Evolutionary conservation across 2,888 invertebrate species (phyloP).

Genomic region (Cantharis rustica): DNA sequence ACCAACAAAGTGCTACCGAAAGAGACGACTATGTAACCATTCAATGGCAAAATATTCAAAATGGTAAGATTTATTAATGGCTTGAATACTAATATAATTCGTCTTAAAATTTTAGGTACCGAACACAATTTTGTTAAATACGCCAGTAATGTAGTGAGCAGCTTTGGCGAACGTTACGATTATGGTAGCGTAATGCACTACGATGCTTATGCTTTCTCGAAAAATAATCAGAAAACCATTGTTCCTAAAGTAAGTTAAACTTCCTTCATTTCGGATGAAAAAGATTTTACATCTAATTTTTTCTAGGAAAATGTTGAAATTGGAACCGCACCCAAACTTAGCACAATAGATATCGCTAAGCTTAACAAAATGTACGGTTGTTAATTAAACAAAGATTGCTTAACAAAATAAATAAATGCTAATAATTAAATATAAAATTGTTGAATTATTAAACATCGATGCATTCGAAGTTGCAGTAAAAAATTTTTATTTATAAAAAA

Average conservation of each 20-base stretch:
- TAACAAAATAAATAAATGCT: no score
- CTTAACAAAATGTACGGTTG: slow-evolving; percentile 62
- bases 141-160: slow-evolving; percentile 65
- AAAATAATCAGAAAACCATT: slow-evolving; percentile 69
- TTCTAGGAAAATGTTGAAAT: slow-evolving; percentile 55
- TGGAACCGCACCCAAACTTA: slow-evolving; percentile 63
- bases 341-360: slow-evolving; percentile 63
- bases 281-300: neutral
- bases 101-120: no score
- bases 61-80: no score
- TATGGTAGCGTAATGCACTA: slow-evolving; percentile 78
- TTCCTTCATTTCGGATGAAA: neutral
- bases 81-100: no score
- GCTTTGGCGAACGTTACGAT: slow-evolving; percentile 71
- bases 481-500: no score
- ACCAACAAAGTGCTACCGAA: no score
- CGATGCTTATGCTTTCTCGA: slow-evolving; percentile 68
- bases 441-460: no score
- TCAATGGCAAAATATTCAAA: no score
- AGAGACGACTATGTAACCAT: no score
- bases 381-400: neutral
- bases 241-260: slow-evolving; percentile 57
- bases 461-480: no score
- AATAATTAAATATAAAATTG: no score
- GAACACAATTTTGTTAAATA: no score